Conservation (phyloP, 2,797 vertebrate species). For the Poecilia gillii region DNA sequence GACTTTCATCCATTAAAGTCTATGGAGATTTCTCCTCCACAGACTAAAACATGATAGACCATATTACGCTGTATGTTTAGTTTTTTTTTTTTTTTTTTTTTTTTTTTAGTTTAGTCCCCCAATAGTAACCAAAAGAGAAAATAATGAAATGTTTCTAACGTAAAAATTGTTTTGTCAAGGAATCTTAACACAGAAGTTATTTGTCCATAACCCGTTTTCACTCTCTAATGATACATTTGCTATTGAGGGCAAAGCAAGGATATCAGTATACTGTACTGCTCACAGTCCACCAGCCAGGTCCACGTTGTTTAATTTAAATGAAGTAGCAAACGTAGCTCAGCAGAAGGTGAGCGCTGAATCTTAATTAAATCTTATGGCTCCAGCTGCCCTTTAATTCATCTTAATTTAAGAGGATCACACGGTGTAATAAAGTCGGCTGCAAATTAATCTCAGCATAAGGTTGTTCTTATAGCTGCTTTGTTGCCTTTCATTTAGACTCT, state of each 20-base stretch:
- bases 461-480: slow-evolving; percentile 15
- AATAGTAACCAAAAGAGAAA: background rate
- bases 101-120: background rate
- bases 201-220: background rate
- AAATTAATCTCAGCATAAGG: slow-evolving; percentile 53
- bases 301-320: slow-evolving; percentile 67
- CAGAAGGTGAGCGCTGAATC: slow-evolving; percentile 76
- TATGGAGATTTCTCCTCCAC: background rate
- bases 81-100: background rate
- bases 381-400: slow-evolving; percentile 75
- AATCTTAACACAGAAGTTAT: background rate
- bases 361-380: slow-evolving; percentile 75
- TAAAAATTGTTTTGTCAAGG: background rate
- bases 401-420: slow-evolving; percentile 69
- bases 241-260: slow-evolving; percentile 70
- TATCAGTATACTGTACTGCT: slow-evolving; percentile 53
- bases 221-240: background rate
- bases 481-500: slow-evolving; percentile 30
- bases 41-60: background rate
- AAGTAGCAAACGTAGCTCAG: slow-evolving; percentile 70
- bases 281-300: slow-evolving; percentile 57
- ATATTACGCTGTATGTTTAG: background rate
- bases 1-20: background rate
- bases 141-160: background rate
- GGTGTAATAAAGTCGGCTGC: slow-evolving; percentile 55